A percentile compares a stretch with the other conserved stretches of the same genome.
These are phyloP conservation scores for Neosilurus mollespiculum DNA, from an alignment of 2,797 vertebrate genomes.

Conservation along the genomic window DNA sequence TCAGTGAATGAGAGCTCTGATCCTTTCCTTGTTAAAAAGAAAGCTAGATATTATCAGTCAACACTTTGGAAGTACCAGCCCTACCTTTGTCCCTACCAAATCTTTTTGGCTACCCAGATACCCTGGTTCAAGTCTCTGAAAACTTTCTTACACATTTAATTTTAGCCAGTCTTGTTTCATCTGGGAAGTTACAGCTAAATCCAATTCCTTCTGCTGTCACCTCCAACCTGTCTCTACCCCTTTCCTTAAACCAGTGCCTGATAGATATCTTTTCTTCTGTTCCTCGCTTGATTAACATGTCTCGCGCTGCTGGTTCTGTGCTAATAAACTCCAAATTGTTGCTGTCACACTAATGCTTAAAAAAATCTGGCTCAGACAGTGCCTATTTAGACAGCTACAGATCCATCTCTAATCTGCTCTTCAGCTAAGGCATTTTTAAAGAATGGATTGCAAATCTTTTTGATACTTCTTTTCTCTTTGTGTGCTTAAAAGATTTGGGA, in stretches of 20 bases:
- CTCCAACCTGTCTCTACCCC: slow-evolving; percentile 17
- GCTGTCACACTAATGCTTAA: slow-evolving; percentile 14
- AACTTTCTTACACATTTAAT: slow-evolving; percentile 20
- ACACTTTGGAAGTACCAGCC: neutral
- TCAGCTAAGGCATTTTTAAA: neutral
- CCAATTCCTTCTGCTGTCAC: slow-evolving; percentile 37
- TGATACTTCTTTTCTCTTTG: neutral
- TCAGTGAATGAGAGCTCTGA: too few relatives aligned
- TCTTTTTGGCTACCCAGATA: neutral
- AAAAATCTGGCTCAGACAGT: neutral
- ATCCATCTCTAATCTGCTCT: slow-evolving; percentile 8
- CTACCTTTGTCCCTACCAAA: too few relatives aligned
- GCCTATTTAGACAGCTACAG: slow-evolving; percentile 8
- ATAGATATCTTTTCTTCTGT: slow-evolving; percentile 32
- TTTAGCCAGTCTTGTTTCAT: slow-evolving; percentile 18
- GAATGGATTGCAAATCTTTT: slow-evolving; percentile 1
- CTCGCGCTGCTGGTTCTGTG: slow-evolving; percentile 29
- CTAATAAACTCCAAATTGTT: slow-evolving; percentile 32
- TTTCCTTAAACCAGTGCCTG: slow-evolving; percentile 13
- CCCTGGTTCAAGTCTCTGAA: slow-evolving; percentile 2
- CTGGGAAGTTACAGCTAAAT: slow-evolving; percentile 27
- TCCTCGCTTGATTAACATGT: slow-evolving; percentile 34
- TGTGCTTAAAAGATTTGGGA: neutral
- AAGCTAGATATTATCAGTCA: neutral
- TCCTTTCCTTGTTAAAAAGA: neutral